Base-by-base conservation (phyloP, 2,113 vertebrate species). In the Rattus rattus region DNA sequence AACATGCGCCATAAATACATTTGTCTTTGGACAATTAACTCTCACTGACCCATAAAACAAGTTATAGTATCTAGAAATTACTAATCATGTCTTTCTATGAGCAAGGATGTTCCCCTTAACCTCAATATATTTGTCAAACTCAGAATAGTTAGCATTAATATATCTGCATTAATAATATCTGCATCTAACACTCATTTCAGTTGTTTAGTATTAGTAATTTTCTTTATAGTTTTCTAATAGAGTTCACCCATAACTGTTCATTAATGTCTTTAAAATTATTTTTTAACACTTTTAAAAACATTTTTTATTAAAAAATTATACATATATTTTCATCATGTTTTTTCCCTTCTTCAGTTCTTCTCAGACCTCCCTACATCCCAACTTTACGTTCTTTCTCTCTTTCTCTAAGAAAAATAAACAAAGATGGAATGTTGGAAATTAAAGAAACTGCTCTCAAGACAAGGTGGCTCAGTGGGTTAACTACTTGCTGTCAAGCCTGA, bases 11-110 rank as follows among this genome's bases (percentile, higher is more conserved):
- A 43, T 22, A 86, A 33, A 49, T 13, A 13, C n/a, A 52, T 36
- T 92, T 94, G 59, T 70, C 3, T 30, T 96, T 92, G 84, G 61
- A 91, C 3, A 43, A 75, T 43, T 88, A 79, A 86, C 3, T 63
- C 5, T 89, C 77, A 79, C 0, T 86, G 54, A 70, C 22, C 22
- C 63, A 83, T 96, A 33, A 94, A 30, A 67, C 88, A 90, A 73
- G 5, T 56, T 87, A 30, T 1, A 94, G 24, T 85, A 75, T 63
- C 54, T 94, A 93, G n/a, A n/a, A n/a, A 75, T 14, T 94, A 39
- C 63, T 93, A 89, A 94, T 7, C 4, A 2, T 67, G 7, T 83
- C n/a, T 54, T 96, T 16, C 33, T 91, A 54, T 86, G 22, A 86
- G 36, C 4, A 89, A 92, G 36, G 28, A 36, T 94, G 22, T 88